phyloP scores from a whole-genome alignment of 2,888 invertebrate genomes.

The Choreutis nemorana region DNA sequence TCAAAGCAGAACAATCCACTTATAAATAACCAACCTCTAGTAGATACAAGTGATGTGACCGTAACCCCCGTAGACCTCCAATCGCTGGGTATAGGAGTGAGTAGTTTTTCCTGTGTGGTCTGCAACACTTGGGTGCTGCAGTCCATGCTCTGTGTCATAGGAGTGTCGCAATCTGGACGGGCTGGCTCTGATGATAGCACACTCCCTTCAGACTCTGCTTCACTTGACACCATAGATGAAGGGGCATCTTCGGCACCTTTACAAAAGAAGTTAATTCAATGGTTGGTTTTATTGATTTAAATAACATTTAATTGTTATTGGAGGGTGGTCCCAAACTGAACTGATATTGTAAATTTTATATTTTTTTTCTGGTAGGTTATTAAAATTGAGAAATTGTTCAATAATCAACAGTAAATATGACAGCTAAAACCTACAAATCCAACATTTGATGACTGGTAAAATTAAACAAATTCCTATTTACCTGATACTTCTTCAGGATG shows the following conservation, averaged over 20 bases:
- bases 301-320: too few species aligned
- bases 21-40: constrained; percentile 29
- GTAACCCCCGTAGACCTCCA: constrained; percentile 29
- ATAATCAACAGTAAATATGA: too few species aligned
- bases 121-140: constrained; percentile 16
- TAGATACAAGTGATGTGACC: constrained; percentile 34
- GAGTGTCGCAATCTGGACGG: constrained; percentile 23
- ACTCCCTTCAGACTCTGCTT: constrained; percentile 54
- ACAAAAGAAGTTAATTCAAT: too few species aligned
- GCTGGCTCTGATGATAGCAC: constrained; percentile 35
- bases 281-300: too few species aligned
- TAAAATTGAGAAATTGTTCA: constrained; percentile 18
- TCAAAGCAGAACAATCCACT: neutral
- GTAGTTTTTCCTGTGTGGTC: constrained; percentile 22
- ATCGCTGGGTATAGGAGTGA: constrained; percentile 22
- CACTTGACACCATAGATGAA: constrained; percentile 56
- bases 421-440: too few species aligned
- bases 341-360: too few species aligned
- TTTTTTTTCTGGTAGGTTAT: too few species aligned
- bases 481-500: constrained; percentile 47
- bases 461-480: constrained; percentile 13
- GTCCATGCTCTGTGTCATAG: constrained; percentile 18
- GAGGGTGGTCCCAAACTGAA: too few species aligned
- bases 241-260: constrained; percentile 53
- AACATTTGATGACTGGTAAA: neutral